Percentiles rank a stretch among this genome's conserved stretches.
phyloP scores from a whole-genome alignment of 2,888 invertebrate genomes.

The Choristoneura rosaceana region DNA sequence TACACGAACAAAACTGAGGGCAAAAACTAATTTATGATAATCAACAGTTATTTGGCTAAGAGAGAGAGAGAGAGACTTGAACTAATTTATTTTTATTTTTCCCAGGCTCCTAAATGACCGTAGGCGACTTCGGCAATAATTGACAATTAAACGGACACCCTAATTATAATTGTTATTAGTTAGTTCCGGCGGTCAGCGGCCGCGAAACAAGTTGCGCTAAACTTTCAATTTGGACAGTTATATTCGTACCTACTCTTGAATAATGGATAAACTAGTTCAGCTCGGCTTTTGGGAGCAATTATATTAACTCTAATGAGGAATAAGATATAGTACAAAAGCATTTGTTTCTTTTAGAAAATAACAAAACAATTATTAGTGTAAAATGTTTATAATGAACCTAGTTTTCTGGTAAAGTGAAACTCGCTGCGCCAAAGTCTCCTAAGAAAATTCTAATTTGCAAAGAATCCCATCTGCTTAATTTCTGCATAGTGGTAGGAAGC shows the following conservation, averaged over 20 bases:
- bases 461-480: neutral
- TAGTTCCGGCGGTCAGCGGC: slow-evolving; percentile 48
- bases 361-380: neutral
- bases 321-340: slow-evolving; percentile 5
- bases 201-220: slow-evolving; percentile 50
- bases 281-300: slow-evolving; percentile 24
- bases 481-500: neutral
- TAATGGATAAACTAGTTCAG: slow-evolving; percentile 36
- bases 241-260: slow-evolving; percentile 31
- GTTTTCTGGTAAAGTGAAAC: neutral
- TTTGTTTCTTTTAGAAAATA: neutral
- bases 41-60: neutral
- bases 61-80: neutral
- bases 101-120: slow-evolving; percentile 14
- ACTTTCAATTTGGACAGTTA: slow-evolving; percentile 38
- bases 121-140: slow-evolving; percentile 52
- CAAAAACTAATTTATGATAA: neutral
- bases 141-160: slow-evolving; percentile 62
- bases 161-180: slow-evolving; percentile 29
- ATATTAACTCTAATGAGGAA: slow-evolving; percentile 33
- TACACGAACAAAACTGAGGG: too few relatives aligned
- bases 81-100: slow-evolving; percentile 10
- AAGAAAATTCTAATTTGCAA: neutral
- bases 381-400: neutral
- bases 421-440: neutral